phyloP scores from a whole-genome alignment of 2,888 invertebrate species.

The Stenolophus ochropezus region DNA sequence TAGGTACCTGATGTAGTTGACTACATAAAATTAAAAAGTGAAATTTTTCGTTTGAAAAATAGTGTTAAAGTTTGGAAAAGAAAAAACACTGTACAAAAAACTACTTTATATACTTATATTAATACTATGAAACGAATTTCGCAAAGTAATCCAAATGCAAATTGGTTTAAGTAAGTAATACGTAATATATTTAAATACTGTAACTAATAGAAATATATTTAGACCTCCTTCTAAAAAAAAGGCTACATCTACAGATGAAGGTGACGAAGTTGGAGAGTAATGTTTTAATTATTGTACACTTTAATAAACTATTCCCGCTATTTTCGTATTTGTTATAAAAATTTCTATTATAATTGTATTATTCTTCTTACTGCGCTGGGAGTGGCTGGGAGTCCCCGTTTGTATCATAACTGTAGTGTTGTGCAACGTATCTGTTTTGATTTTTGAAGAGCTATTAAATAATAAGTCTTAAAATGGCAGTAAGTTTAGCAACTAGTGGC shows the following conservation, averaged over 20 bases:
- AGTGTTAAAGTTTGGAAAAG: slow-evolving; percentile 64
- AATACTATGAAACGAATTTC: slow-evolving; percentile 67
- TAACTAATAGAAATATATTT: not conserved
- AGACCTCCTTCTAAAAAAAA: not conserved
- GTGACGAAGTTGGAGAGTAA: not conserved
- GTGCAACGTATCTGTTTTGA: too few species aligned
- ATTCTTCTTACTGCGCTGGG: too few species aligned
- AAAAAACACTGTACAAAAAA: slow-evolving; percentile 66
- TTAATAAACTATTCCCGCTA: not conserved
- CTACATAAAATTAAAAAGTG: slow-evolving; percentile 75
- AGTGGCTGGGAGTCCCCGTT: too few species aligned
- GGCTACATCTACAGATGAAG: not conserved
- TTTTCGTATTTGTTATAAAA: not conserved
- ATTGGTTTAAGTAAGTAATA: slow-evolving; percentile 63
- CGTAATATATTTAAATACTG: too few species aligned
- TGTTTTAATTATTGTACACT: not conserved
- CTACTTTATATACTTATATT: slow-evolving; percentile 67
- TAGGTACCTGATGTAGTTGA: slow-evolving; percentile 76
- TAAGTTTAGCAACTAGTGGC: not conserved
- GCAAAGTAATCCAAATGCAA: slow-evolving; percentile 55
- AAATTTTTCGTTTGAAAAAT: slow-evolving; percentile 73
- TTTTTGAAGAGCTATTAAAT: too few species aligned
- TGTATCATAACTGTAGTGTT: too few species aligned
- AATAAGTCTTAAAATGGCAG: not conserved
- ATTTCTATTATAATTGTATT: too few species aligned